These are phyloP conservation scores for Cydia fagiglandana DNA, from an alignment of 1,140 invertebrate species.

Conservation along the genomic window DNA sequence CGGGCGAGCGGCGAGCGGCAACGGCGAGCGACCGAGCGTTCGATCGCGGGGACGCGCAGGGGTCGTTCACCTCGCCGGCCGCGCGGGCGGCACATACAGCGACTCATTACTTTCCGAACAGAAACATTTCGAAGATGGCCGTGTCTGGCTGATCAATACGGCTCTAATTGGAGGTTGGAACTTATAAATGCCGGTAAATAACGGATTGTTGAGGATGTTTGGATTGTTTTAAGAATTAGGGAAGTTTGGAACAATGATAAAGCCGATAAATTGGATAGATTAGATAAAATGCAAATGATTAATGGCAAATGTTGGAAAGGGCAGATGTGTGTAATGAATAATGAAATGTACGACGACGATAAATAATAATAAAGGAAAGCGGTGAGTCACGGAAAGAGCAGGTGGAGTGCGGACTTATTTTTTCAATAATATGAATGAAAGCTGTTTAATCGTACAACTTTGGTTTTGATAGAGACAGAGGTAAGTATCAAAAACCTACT, in stretches of 20 bases:
- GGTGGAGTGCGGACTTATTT: conserved; percentile 13
- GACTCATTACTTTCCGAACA: conserved; percentile 38
- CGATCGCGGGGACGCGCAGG: conserved; percentile 70
- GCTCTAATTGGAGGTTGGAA: conserved; percentile 29
- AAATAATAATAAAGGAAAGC: conserved; percentile 5
- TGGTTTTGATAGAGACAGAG: not conserved
- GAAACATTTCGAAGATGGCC: conserved; percentile 26
- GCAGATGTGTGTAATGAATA: conserved; percentile 28
- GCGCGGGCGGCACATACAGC: conserved; percentile 38
- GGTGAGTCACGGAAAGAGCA: conserved; percentile 27
- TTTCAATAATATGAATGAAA: conserved; percentile 2
- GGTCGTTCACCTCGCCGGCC: conserved; percentile 65
- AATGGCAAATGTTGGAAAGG: conserved; percentile 16
- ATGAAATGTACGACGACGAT: not conserved
- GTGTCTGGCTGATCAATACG: conserved; percentile 30
- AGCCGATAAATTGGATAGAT: conserved; percentile 7
- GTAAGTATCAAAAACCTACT: not conserved
- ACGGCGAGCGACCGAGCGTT: conserved; percentile 45
- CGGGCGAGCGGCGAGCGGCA: conserved; percentile 38
- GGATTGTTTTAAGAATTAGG: conserved; percentile 10
- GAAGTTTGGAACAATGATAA: not conserved
- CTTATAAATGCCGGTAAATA: conserved; percentile 1
- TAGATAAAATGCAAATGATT: conserved; percentile 20
- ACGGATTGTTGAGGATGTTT: not conserved
- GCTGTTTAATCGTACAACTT: not conserved